Conservation (phyloP, 1,140 invertebrate genomes). For the Macrocentrus cingulum region DNA sequence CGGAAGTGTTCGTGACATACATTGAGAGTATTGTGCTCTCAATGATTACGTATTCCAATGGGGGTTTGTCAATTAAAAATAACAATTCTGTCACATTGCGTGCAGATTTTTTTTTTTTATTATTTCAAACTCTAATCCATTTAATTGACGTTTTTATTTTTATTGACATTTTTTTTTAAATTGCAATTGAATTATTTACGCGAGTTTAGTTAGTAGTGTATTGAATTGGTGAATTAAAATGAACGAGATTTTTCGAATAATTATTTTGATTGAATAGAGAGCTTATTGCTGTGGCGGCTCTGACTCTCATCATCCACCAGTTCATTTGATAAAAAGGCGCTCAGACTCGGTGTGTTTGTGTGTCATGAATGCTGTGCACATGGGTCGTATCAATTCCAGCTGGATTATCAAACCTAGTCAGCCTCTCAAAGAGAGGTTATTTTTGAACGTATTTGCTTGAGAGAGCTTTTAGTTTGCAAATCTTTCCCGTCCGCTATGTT, state of each 20-base stretch:
- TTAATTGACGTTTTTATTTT: too few relatives aligned
- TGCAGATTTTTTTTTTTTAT: too few relatives aligned
- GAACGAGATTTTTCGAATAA: too few relatives aligned
- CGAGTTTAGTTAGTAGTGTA: too few relatives aligned
- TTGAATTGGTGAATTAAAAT: too few relatives aligned
- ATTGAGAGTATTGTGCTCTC: slow-evolving; percentile 10
- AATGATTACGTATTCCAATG: neutral
- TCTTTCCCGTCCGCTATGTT: neutral
- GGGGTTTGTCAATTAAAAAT: neutral
- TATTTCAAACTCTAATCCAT: too few relatives aligned
- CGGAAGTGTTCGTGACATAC: slow-evolving; percentile 11
- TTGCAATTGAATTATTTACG: too few relatives aligned
- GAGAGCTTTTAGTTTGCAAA: neutral
- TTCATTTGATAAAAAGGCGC: slow-evolving; percentile 16
- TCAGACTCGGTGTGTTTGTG: slow-evolving; percentile 1
- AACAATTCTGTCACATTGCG: too few relatives aligned
- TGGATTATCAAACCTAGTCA: slow-evolving; percentile 26
- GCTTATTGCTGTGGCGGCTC: too few relatives aligned
- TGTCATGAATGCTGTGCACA: slow-evolving; percentile 15
- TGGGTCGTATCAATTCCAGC: slow-evolving; percentile 24
- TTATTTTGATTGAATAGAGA: too few relatives aligned
- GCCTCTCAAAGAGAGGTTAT: slow-evolving; percentile 26
- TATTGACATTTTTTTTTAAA: too few relatives aligned
- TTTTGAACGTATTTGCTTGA: slow-evolving; percentile 21
- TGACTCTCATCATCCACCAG: neutral